A percentile compares a stretch with the other conserved stretches of the same genome.
phyloP scores from a whole-genome alignment of 2,113 vertebrate genomes.

The Mesitornis unicolor region DNA sequence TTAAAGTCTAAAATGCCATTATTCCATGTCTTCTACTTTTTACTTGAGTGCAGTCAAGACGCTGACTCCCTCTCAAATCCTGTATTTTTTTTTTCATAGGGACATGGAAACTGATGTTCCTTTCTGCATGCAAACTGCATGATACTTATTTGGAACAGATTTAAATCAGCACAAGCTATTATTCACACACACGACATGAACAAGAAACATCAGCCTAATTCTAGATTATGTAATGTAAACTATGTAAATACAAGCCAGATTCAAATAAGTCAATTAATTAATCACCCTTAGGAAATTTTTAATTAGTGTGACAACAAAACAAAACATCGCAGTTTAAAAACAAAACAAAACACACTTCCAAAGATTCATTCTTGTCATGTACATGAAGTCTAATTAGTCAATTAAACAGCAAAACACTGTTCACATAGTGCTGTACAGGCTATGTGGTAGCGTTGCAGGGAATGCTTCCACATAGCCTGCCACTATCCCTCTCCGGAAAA shows the following conservation, averaged over 20 bases:
- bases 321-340: not conserved
- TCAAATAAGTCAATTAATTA: not conserved
- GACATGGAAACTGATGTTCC: not conserved
- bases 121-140: not conserved
- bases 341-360: not conserved
- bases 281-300: not conserved
- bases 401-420: not conserved
- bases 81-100: not conserved
- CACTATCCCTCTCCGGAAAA: not conserved
- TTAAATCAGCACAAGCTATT: not conserved
- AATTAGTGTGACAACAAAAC: not conserved
- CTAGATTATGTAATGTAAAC: not conserved
- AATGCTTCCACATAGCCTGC: not conserved
- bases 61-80: not conserved
- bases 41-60: not conserved
- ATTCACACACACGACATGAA: not conserved
- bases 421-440: not conserved
- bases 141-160: not conserved
- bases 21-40: too few species aligned
- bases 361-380: not conserved
- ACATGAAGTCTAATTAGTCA: not conserved
- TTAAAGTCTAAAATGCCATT: too few species aligned
- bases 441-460: not conserved
- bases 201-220: not conserved
- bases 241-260: not conserved